Base-by-base conservation (phyloP, 2,797 vertebrate species). In the Enteromius anoplus region DNA sequence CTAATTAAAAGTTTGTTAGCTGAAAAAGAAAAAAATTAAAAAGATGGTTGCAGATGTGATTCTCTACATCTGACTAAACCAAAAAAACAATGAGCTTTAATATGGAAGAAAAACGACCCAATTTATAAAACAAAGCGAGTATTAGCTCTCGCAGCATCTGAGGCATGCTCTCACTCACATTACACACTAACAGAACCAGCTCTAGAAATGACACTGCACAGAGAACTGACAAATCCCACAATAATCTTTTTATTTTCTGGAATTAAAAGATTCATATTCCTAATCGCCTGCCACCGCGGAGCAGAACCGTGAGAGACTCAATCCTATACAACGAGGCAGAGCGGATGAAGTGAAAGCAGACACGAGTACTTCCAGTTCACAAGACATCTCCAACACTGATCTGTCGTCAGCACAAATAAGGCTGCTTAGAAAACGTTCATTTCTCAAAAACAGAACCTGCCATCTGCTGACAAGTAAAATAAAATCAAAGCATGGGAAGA, bases 231-330 rank as follows among this genome's bases (percentile, higher is more conserved):
- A 89, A 89, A 86, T 17, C 21, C 88, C 83, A 88, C 45, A 92
- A 91, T 90, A 81, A 55, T 84, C 1, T 5, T 83, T 92, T 93
- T 93, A 92, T 93, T 93, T 93, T 60, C 90, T 89, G 89, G 87
- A 93, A 78, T 84, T 77, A 87, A 79, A 90, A 87, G 85, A 88
- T 88, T 85, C 32, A 88, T 86, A 88, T 90, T 87, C 86, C 85
- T 84, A 89, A 89, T 90, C 84, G 66, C 23, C 70, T 72, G 70
- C 88, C 87, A 65, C 84, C 84, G 87, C 85, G 83, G 83, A 88
- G 88, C 85, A 88, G 34, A 88, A 84, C 83, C 77, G 85, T 87
- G 55, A 87, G 86, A 86, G 37, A 58, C 76, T 89, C 86, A 78
- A 88, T 89, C 89, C 86, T 88, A 90, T 85, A 91, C 86, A 91